These are phyloP conservation scores for Dugesia japonica DNA, from an alignment of 2,888 invertebrate species.

Conservation along the genomic window DNA sequence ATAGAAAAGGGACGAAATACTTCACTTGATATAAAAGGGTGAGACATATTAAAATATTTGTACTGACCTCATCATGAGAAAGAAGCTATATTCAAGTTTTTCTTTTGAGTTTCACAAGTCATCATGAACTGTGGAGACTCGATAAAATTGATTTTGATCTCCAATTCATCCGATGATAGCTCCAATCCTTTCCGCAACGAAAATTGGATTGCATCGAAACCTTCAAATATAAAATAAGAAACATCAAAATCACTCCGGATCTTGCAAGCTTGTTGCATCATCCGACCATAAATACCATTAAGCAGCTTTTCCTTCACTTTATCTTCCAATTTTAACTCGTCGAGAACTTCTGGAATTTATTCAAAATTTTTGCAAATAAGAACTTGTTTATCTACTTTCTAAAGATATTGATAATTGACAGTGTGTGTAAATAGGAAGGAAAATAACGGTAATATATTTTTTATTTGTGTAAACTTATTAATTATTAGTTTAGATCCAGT, in stretches of 20 bases:
- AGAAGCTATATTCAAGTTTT: too few species aligned
- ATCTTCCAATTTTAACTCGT: slow-evolving; percentile 67
- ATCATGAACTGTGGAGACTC: slow-evolving; percentile 95
- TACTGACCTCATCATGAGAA: too few species aligned
- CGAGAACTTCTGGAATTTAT: slow-evolving; percentile 75
- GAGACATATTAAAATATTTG: too few species aligned
- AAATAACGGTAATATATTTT: too few species aligned
- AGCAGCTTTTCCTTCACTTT: slow-evolving; percentile 76
- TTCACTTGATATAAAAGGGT: too few species aligned
- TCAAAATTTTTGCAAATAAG: too few species aligned
- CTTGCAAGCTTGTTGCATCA: slow-evolving; percentile 90
- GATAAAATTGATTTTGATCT: slow-evolving; percentile 91
- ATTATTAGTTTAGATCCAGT: too few species aligned
- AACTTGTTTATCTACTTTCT: too few species aligned
- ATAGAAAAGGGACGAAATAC: too few species aligned
- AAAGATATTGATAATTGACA: too few species aligned
- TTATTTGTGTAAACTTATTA: too few species aligned
- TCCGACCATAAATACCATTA: slow-evolving; percentile 65
- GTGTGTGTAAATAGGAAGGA: too few species aligned
- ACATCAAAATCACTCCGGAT: slow-evolving; percentile 71
- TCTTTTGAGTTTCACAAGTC: slow-evolving; percentile 91
- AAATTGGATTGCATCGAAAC: slow-evolving; percentile 85
- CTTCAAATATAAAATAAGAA: slow-evolving; percentile 86
- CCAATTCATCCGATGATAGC: slow-evolving; percentile 74
- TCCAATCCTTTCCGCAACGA: slow-evolving; percentile 75